Evolutionary conservation across 2,888 invertebrate species (phyloP), one percentile per base, ranked within the genome.

Genomic region (Parelbella ahira): DNA sequence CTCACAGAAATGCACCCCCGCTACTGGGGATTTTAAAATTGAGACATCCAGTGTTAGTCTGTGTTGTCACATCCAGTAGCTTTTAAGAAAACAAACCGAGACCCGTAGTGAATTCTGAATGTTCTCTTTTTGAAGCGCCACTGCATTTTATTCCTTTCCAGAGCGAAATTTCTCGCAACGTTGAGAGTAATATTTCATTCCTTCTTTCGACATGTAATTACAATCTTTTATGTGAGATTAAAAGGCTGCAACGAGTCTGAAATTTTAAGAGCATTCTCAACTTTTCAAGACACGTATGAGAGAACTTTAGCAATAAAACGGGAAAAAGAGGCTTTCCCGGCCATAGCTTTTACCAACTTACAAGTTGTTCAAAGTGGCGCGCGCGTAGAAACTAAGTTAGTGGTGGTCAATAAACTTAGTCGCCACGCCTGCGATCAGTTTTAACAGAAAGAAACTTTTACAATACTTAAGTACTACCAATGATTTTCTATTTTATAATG

Each of bases 281-380:
- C 58, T 74, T 69, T 64, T 60, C 63, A 63, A 69, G 67, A 68
- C 78, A 79, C 78, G 77, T 79, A 79, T 79, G 74, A 67, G 68
- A 65, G 66, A 83, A 82, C 72, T 83, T 84, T 73, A 52, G 70
- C 75, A 83, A 84, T 84, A 82, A 83, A 81, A 78, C 56, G 68
- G 61, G 67, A 70, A 77, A 75, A 74, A 73, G 73, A 67, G 67
- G 66, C 71, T 75, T 67, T 65, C 58, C 61, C 67, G 65, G 65
- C 67, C 68, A 66, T 71, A 71, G 74, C 77, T 75, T 74, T 79
- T 71, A 72, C 70, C 56, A 60, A 77, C 78, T 76, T 74, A 70
- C n/a, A 77, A 80, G 72, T 80, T 75, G 69, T 62, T 74, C 72
- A 76, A 81, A 82, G 75, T 71, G 68, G 72, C 68, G 67, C 73